Percentiles rank a stretch among this genome's conserved stretches.
Conservation (phyloP, 2,113 vertebrate genomes). For the Nothocercus julius region DNA sequence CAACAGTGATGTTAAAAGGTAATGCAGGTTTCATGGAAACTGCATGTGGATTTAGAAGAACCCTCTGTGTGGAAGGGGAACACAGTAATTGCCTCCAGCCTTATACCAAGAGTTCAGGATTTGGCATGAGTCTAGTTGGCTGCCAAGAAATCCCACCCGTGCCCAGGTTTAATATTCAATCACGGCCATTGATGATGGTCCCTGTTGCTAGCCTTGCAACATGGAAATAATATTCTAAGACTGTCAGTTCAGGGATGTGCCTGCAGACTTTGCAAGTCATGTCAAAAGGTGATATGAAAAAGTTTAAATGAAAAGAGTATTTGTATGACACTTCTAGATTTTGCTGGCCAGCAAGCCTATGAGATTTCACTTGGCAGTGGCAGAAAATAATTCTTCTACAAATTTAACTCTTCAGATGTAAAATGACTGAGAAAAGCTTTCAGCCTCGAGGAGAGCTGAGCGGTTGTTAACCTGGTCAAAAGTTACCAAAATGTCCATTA, state of each 20-base stretch:
- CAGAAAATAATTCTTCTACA: not conserved
- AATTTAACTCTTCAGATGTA: not conserved
- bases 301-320: not conserved
- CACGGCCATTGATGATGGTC: not conserved
- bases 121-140: not conserved
- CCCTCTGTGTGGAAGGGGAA: not conserved
- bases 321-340: not conserved
- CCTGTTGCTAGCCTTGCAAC: not conserved
- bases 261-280: not conserved
- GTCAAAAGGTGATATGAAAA: not conserved
- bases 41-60: not conserved
- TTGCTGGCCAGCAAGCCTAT: not conserved
- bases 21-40: not conserved
- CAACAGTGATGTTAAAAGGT: not conserved
- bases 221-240: not conserved
- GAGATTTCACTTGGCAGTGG: not conserved
- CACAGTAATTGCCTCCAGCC: not conserved
- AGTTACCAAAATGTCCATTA: not conserved
- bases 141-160: not conserved
- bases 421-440: not conserved
- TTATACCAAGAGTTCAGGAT: not conserved
- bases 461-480: constrained; percentile 22
- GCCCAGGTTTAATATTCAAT: not conserved
- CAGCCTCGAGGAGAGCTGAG: not conserved
- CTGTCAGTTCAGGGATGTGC: not conserved